Evolutionary conservation across 2,797 vertebrate species (phyloP), one percentile per base, ranked within the genome.

Genomic region (Clarias platycephalus): DNA sequence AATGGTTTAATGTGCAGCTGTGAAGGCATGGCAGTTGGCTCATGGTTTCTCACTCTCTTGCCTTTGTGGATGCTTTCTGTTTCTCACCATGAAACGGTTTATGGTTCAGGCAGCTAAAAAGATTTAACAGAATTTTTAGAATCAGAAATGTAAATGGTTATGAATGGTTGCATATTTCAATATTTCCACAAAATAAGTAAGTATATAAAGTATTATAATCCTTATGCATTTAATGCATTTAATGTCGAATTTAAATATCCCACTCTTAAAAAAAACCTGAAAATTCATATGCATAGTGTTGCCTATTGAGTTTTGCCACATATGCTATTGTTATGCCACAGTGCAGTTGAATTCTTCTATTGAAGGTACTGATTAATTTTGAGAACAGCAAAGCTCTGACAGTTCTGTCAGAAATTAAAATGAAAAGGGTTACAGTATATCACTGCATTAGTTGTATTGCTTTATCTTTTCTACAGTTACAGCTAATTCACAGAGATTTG

Each of bases 1-100:
- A 31, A 22, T 86, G 85, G 75, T 86, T 53, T 80, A 64, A 80
- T 83, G 40, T 83, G 75, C 85, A 83, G 85, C 80, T 83, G 74
- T 79, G 75, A 83, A 40, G 74, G 81, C 72, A 83, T 80, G 31
- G 60, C 44, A 49, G 49, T 80, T 74, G 53, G 81, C 24, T 80
- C 72, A n/a, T 40, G 4, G 53, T 72, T 83, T 57, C 49, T n/a
- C 40, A 63, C 79, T 58, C 79, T 31, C 63, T 24, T 20, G 0
- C 31, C 31, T n/a, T 67, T 66, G n/a, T 80, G 37, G 22, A 55
- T 66, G 63, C 66, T 67, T 44, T 85, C 40, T 80, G 28, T 53
- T 26, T 80, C 28, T 58, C 20, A 80, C 31, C 57, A 55, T 63
- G 80, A 79, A 74, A 66, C 28, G 37, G 62, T 28, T 44, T 53